Evolutionary conservation across 2,888 invertebrate species (phyloP).

Genomic region (Linnaemya vulpina): DNA sequence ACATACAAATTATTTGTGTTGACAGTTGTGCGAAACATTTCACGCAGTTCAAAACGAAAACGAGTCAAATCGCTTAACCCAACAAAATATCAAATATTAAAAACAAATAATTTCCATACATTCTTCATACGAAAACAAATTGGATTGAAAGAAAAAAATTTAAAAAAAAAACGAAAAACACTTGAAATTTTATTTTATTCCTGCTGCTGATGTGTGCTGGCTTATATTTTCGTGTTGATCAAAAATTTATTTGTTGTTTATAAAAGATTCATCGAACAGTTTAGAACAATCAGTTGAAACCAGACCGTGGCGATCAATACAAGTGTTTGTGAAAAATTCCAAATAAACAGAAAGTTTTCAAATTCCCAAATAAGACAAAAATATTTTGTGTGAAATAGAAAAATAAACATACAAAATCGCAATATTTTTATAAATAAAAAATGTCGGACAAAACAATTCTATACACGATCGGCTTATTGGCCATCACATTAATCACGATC

Average conservation of each 20-base stretch:
- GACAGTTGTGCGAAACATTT: constrained; percentile 70
- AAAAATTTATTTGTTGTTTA: constrained; percentile 72
- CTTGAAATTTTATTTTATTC: constrained; percentile 5
- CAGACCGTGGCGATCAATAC: constrained; percentile 72
- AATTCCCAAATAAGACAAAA: constrained; percentile 25
- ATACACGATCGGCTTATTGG: constrained; percentile 64
- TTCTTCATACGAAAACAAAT: constrained; percentile 28
- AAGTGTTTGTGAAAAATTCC: constrained; percentile 73
- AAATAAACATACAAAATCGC: constrained; percentile 8
- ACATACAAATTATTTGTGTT: constrained; percentile 50
- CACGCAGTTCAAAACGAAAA: constrained; percentile 61
- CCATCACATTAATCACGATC: constrained; percentile 64
- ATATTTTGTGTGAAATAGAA: constrained; percentile 20
- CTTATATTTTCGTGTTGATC: constrained; percentile 51
- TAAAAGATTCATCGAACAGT: constrained; percentile 75
- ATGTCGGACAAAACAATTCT: constrained; percentile 67
- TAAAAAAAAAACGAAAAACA: constrained; percentile 20
- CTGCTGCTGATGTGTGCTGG: constrained; percentile 1
- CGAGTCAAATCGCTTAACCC: constrained; percentile 52
- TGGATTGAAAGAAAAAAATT: constrained; percentile 10
- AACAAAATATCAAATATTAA: constrained; percentile 1
- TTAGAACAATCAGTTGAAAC: constrained; percentile 77
- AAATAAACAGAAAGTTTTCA: constrained; percentile 29
- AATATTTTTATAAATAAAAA: constrained; percentile 6
- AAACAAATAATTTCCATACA: constrained; percentile 31